Evolutionary conservation across 2,797 vertebrate species (phyloP), one percentile per base, ranked within the genome.

Genomic region (Rhinogobio ventralis): DNA sequence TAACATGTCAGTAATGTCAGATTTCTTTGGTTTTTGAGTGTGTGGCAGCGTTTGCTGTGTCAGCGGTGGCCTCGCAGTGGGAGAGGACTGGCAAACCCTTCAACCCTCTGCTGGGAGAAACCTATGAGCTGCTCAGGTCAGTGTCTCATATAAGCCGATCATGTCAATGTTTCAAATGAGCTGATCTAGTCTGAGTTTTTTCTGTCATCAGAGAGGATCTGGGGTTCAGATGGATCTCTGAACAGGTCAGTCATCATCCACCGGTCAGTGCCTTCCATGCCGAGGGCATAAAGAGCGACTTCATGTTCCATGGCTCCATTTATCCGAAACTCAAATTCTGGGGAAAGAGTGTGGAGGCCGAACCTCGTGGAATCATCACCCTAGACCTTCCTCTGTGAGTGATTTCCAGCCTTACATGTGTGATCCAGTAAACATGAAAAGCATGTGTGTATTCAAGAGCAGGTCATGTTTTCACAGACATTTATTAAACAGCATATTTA

Each of bases 271-370:
- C 98, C 89, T 99, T 99, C 94, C 96, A 98, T 8, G 98, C 97
- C 0, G 97, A 98, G 93, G 98, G 98, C 74, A 92, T 98, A 85
- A 94, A 95, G 87, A 96, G 96, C 4, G 96, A 99, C 92, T 99
- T 99, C 87, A 92, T 97, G 82, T 99, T 99, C 92, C 98, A 99
- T 46, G 98, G 98, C 87, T 99, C 98, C 55, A 97, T 99, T 91
- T 99, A 97, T 88, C 98, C 98, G 78, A 99, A 99, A 90, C 96
- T 99, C 55, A 99, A 98, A 90, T 99, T 99, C 90, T 99, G 98
- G 98, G 98, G 98, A 1, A 99, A 99, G 91, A 98, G 98, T 0
- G 98, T 99, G 81, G 98, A 99, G 94, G 98, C 98, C 0, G 98
- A 99, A 89, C 98, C 98, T 73, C 98, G 96, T 89, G 98, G 98